Conservation (phyloP, 2,888 invertebrate genomes). For the Cabera pusaria region DNA sequence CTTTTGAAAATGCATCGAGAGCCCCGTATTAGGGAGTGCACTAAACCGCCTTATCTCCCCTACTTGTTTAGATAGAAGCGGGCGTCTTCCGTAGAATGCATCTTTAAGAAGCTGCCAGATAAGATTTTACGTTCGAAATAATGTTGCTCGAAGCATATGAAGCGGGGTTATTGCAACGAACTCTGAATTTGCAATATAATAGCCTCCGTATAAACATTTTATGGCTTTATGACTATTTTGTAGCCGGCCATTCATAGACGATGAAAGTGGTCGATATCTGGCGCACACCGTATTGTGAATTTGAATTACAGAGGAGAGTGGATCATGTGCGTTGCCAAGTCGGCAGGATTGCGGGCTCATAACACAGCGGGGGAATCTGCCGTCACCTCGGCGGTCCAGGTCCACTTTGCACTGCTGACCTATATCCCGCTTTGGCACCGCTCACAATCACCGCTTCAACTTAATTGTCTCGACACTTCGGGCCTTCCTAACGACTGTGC, state of each 20-base stretch:
- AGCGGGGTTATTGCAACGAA: constrained; percentile 30
- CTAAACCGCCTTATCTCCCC: constrained; percentile 71
- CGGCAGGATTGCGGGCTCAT: constrained; percentile 54
- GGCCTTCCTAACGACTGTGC: constrained; percentile 79
- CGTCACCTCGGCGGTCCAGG: constrained; percentile 66
- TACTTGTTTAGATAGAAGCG: constrained; percentile 64
- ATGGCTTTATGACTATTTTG: constrained; percentile 24
- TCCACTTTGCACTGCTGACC: constrained; percentile 77
- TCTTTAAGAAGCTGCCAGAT: constrained; percentile 62
- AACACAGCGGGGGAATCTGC: constrained; percentile 54
- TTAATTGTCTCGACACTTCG: constrained; percentile 82
- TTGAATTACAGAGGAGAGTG: constrained; percentile 37
- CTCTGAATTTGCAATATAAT: constrained; percentile 26
- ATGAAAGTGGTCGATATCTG: constrained; percentile 26
- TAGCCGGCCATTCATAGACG: constrained; percentile 8
- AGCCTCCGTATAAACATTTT: constrained; percentile 29
- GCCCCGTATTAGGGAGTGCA: constrained; percentile 56
- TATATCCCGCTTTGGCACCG: constrained; percentile 81
- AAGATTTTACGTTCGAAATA: constrained; percentile 66
- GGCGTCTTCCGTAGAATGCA: constrained; percentile 66
- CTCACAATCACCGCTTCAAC: constrained; percentile 81
- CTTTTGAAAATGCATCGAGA: constrained; percentile 53
- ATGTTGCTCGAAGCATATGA: constrained; percentile 46
- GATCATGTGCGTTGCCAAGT: constrained; percentile 57
- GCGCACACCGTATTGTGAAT: constrained; percentile 33